Percentiles rank a stretch among this genome's conserved stretches.
These are phyloP conservation scores for Chloroceryle aenea DNA, from an alignment of 2,113 vertebrate genomes.

Conservation along the genomic window DNA sequence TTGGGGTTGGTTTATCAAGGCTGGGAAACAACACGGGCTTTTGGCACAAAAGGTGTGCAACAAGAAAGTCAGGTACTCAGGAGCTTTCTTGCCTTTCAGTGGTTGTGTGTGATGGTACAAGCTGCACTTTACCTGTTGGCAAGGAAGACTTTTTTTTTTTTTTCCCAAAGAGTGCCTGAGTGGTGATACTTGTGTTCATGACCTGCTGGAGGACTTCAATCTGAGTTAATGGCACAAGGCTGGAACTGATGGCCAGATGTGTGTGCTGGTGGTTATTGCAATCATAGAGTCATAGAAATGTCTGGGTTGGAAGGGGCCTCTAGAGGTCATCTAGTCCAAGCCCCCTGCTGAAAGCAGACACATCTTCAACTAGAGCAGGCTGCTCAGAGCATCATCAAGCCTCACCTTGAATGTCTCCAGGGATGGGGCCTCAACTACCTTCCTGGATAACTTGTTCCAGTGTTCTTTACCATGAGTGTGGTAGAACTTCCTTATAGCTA, in stretches of 20 bases:
- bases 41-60: fast-evolving
- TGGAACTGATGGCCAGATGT: neutral
- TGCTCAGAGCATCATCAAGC: too few relatives aligned
- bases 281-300: too few relatives aligned
- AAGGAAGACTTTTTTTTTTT: neutral
- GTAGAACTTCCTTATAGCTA: too few relatives aligned
- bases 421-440: too few relatives aligned
- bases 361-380: too few relatives aligned
- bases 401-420: too few relatives aligned
- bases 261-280: neutral
- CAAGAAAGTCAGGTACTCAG: neutral
- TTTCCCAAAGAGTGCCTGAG: neutral
- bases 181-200: neutral
- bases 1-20: neutral
- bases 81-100: neutral
- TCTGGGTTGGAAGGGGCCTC: too few relatives aligned
- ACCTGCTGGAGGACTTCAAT: neutral
- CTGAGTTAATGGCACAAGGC: neutral
- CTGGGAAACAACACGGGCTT: neutral
- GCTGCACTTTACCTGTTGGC: neutral
- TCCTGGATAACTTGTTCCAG: too few relatives aligned
- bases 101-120: neutral
- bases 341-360: too few relatives aligned
- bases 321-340: too few relatives aligned
- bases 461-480: too few relatives aligned